Percentiles rank a stretch among this genome's conserved stretches.
Conservation (phyloP, 1,140 invertebrate genomes). For the Artemia franciscana region DNA sequence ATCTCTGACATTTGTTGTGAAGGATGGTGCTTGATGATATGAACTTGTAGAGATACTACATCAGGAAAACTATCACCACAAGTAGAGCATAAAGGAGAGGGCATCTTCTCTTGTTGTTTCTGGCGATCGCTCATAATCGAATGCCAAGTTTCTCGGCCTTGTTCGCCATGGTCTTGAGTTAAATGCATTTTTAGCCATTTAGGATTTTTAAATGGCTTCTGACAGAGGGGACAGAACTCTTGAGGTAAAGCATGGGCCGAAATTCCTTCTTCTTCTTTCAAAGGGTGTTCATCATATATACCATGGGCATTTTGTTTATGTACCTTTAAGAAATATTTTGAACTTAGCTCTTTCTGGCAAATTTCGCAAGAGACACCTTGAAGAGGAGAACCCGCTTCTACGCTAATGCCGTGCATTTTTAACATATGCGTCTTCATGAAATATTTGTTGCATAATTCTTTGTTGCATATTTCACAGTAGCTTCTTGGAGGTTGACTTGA, state of each 20-base stretch:
- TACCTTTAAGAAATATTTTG: slow-evolving; percentile 86
- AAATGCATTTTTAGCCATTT: slow-evolving; percentile 77
- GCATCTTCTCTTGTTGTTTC: slow-evolving; percentile 5
- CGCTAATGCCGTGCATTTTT: slow-evolving; percentile 93
- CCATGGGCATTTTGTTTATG: slow-evolving; percentile 97
- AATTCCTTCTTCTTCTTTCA: slow-evolving; percentile 13
- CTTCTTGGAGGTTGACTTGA: slow-evolving; percentile 34
- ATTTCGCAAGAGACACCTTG: slow-evolving; percentile 86
- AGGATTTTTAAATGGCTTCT: slow-evolving; percentile 57
- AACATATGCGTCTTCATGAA: slow-evolving; percentile 99
- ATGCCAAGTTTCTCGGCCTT: slow-evolving; percentile 41
- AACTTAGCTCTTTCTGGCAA: slow-evolving; percentile 89
- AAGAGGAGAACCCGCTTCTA: slow-evolving; percentile 69
- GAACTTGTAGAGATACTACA: slow-evolving; percentile 27
- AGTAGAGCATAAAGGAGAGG: slow-evolving; percentile 21
- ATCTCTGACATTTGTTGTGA: slow-evolving; percentile 10
- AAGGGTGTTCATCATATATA: slow-evolving; percentile 40
- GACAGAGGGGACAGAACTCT: slow-evolving; percentile 48
- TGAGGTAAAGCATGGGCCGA: neutral
- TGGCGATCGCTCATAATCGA: slow-evolving; percentile 10
- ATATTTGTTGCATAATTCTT: slow-evolving; percentile 98
- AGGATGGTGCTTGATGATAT: slow-evolving; percentile 28
- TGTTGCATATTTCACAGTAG: slow-evolving; percentile 97
- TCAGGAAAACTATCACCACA: slow-evolving; percentile 26
- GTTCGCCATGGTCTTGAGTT: slow-evolving; percentile 55